Evolutionary conservation across 92 coral and sea anemone genomes (phyloP).

Genomic region (Micromussa lordhowensis): DNA sequence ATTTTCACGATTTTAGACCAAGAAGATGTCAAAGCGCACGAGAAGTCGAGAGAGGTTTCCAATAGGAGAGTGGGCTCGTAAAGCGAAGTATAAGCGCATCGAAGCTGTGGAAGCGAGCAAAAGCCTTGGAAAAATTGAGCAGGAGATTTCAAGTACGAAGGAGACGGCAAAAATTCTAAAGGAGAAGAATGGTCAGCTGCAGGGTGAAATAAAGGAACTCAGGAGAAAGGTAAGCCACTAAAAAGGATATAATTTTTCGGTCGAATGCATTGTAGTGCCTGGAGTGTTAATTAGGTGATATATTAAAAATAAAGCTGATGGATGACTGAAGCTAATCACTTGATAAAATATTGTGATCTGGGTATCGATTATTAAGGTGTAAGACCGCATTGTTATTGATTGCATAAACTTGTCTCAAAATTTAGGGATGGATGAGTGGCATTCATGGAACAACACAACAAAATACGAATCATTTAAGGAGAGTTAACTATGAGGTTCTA

Average conservation of each 20-base stretch:
- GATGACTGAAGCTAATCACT: constrained; percentile 3
- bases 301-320: neutral
- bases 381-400: neutral
- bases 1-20: constrained; percentile 44
- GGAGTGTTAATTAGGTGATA: neutral
- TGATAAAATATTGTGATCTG: neutral
- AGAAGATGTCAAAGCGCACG: constrained; percentile 39
- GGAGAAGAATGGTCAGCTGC: constrained; percentile 34
- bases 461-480: neutral
- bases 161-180: constrained; percentile 9
- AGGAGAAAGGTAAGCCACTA: constrained; percentile 41
- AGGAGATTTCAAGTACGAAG: constrained; percentile 12
- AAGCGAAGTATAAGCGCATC: constrained; percentile 22
- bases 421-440: constrained; percentile 5
- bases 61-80: constrained; percentile 60
- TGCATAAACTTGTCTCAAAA: constrained; percentile 5
- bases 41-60: constrained; percentile 59
- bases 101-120: constrained; percentile 43
- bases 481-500: neutral
- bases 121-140: constrained; percentile 38
- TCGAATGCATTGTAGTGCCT: neutral
- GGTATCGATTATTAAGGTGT: neutral
- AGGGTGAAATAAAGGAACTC: constrained; percentile 45
- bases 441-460: neutral
- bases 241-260: neutral